Evolutionary conservation across 2,113 vertebrate genomes (phyloP), one percentile per base, ranked within the genome.

Genomic region (Limnothrissa miodon): DNA sequence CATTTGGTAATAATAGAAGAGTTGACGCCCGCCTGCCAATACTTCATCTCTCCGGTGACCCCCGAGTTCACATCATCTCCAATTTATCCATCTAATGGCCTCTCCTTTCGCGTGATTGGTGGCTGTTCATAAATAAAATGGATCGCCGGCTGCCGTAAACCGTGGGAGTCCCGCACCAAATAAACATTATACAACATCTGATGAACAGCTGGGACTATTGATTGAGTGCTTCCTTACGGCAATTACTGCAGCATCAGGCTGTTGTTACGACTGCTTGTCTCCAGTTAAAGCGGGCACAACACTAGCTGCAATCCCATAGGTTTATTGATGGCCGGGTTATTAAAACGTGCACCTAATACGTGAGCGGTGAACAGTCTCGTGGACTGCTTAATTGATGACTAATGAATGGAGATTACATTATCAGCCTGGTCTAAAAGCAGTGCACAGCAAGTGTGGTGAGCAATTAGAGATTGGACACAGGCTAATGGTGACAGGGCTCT

Each of bases 1-100:
- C 44, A 45, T 88, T 84, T 85, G 17, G 82, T 25, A 45, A 84
- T 87, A 89, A 86, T 83, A 82, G 84, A 86, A 78, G 59, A 84
- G 81, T 88, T 88, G 83, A 84, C 87, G 74, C 56, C 82, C 36
- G 5, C 45, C 23, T 39, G 45, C 78, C 46, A 81, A 56, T 78
- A 74, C 59, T 89, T 84, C 48, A 83, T 87, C 80, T 85, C 83
- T 44, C 2, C 48, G 82, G 39, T 39, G 81, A 80, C 59, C 59
- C 59, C 59, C 8, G 59, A 6, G 25, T 13, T 10, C 59, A 66
- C 59, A 66, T 33, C n/a, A 29, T 33, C 25, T 33, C 59, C 25
- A 29, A 66, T 66, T 25, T 66, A 66, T 66, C 59, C 59, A 66
- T 66, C 59, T 66, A 66, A 66, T 66, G 33, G 59, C 59, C 29